Evolutionary conservation across 2,113 vertebrate species (phyloP).

Genomic region (Epinephelus cyanopodus): DNA sequence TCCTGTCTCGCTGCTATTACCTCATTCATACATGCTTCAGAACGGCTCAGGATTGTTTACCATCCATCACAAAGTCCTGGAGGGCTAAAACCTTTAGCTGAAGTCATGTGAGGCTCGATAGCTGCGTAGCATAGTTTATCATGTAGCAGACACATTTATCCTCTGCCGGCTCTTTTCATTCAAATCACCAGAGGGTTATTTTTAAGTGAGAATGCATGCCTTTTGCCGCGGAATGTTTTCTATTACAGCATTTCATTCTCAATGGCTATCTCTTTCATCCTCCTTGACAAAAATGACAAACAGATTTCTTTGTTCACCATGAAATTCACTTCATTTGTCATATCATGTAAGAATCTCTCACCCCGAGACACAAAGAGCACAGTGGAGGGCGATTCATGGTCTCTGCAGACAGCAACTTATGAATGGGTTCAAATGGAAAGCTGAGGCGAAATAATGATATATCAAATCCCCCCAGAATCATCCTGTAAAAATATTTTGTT

Average conservation of each 20-base stretch:
- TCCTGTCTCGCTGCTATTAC: constrained; percentile 67
- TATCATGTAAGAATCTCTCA: constrained; percentile 59
- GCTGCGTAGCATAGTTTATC: constrained; percentile 51
- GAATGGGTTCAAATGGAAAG: constrained; percentile 51
- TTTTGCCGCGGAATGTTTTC: constrained; percentile 62
- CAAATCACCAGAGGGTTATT: constrained; percentile 60
- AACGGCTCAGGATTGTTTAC: constrained; percentile 63
- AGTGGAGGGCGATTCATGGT: constrained; percentile 31
- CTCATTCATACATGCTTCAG: constrained; percentile 65
- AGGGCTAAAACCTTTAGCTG: constrained; percentile 59
- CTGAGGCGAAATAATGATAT: constrained; percentile 38
- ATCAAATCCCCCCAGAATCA: constrained; percentile 15
- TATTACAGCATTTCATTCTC: constrained; percentile 68
- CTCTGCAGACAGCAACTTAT: constrained; percentile 35
- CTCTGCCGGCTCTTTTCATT: constrained; percentile 51
- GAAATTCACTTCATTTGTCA: constrained; percentile 71
- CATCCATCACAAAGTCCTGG: constrained; percentile 70
- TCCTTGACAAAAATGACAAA: constrained; percentile 74
- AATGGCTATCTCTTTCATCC: constrained; percentile 69
- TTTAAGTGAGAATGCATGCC: constrained; percentile 44
- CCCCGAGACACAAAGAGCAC: constrained; percentile 54
- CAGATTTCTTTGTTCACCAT: constrained; percentile 67
- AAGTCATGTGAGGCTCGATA: constrained; percentile 50
- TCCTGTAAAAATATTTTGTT: constrained; percentile 52
- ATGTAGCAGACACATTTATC: constrained; percentile 61